Percentiles rank a stretch among this genome's conserved stretches.
Evolutionary conservation across 2,113 vertebrate species (phyloP).

Genomic region (Tenrec ecaudatus): DNA sequence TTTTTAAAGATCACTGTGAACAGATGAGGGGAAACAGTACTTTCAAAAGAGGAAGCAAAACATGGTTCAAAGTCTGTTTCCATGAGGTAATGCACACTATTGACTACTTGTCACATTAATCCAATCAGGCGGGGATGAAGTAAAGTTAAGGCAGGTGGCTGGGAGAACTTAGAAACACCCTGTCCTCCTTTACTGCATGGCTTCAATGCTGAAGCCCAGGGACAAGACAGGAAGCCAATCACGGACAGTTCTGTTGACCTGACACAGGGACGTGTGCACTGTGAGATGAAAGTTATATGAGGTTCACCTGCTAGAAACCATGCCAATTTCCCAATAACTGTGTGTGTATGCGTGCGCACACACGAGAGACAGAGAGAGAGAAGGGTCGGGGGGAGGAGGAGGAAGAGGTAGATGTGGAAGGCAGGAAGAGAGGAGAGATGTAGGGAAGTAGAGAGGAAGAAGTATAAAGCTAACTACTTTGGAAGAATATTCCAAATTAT

Average conservation of each 20-base stretch:
- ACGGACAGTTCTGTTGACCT: constrained; percentile 37
- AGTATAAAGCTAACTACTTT: neutral
- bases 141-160: neutral
- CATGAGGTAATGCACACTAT: constrained; percentile 61
- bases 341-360: neutral
- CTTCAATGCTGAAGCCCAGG: constrained; percentile 12
- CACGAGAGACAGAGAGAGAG: too few relatives aligned
- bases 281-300: constrained; percentile 9
- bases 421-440: too few relatives aligned
- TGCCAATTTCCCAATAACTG: neutral
- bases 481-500: constrained; percentile 38
- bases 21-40: constrained; percentile 69
- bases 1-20: constrained; percentile 73
- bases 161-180: neutral
- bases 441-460: too few relatives aligned
- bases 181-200: neutral
- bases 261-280: constrained; percentile 38
- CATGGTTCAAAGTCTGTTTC: constrained; percentile 53
- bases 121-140: neutral
- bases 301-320: constrained; percentile 22
- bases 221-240: constrained; percentile 18
- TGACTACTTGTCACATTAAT: constrained; percentile 61
- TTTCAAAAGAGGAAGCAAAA: constrained; percentile 69
- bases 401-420: too few relatives aligned
- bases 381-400: too few relatives aligned